phyloP scores from a whole-genome alignment of 2,113 vertebrate genomes.

The Mesembrinibis cayennensis region DNA sequence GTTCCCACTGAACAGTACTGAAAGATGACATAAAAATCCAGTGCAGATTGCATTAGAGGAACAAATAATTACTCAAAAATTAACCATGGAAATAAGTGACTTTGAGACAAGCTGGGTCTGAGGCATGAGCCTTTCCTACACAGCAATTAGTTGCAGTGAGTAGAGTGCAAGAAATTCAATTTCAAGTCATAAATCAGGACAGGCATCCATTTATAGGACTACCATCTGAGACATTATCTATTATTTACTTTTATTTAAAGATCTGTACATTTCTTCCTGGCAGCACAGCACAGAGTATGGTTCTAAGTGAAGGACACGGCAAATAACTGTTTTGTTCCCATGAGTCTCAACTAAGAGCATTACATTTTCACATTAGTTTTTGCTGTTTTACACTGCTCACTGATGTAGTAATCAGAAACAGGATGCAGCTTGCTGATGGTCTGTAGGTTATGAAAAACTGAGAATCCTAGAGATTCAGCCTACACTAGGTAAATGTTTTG shows the following conservation, averaged over 20 bases:
- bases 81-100: not conserved
- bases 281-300: not conserved
- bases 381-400: not conserved
- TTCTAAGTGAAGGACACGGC: not conserved
- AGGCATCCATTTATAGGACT: slow-evolving; percentile 1
- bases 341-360: fast-evolving
- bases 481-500: not conserved
- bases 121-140: not conserved
- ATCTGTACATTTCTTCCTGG: not conserved
- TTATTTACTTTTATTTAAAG: slow-evolving; percentile 35
- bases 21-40: not conserved
- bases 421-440: not conserved
- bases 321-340: not conserved
- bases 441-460: not conserved
- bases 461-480: not conserved
- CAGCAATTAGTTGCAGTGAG: not conserved
- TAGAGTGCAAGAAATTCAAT: slow-evolving; percentile 13
- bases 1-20: not conserved
- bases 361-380: not conserved
- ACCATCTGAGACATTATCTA: not conserved
- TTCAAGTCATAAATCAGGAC: slow-evolving; percentile 10
- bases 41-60: not conserved
- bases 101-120: not conserved
- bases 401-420: not conserved
- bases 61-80: not conserved